A percentile compares a stretch with the other conserved stretches of the same genome.
Evolutionary conservation across 2,888 invertebrate species (phyloP).

Genomic region (Eupithecia inturbata): DNA sequence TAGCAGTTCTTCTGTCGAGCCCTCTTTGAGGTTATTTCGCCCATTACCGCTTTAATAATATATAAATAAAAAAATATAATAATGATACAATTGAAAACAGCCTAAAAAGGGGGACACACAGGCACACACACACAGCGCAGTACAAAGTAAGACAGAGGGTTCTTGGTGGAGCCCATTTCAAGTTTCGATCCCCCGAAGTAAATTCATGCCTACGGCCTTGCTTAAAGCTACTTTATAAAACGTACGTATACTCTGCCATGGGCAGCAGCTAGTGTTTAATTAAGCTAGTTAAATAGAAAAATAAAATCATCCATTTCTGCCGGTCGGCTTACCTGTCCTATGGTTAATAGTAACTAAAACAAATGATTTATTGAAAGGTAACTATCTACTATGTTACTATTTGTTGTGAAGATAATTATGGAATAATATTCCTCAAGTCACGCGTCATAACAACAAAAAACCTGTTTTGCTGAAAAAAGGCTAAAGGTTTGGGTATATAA

Average conservation of each 20-base stretch:
- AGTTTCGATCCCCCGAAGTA: too few relatives aligned
- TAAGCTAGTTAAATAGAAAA: not conserved
- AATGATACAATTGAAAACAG: too few relatives aligned
- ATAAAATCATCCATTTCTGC: not conserved
- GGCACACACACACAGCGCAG: too few relatives aligned
- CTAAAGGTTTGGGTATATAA: slow-evolving; percentile 54
- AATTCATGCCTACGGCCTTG: not conserved
- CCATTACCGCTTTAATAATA: too few relatives aligned
- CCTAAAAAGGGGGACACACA: too few relatives aligned
- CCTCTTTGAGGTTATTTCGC: too few relatives aligned
- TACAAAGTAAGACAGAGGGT: too few relatives aligned
- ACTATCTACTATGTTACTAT: not conserved
- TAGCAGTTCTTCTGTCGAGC: too few relatives aligned
- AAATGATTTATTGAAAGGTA: slow-evolving; percentile 1
- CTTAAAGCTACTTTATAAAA: not conserved
- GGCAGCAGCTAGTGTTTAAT: not conserved
- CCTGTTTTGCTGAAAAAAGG: slow-evolving; percentile 52
- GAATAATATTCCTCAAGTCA: slow-evolving; percentile 44
- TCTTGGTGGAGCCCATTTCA: too few relatives aligned
- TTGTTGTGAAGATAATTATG: slow-evolving; percentile 2
- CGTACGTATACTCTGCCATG: not conserved
- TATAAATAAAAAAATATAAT: too few relatives aligned
- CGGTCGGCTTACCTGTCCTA: not conserved
- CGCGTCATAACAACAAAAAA: slow-evolving; percentile 45
- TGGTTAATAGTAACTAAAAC: not conserved